Evolutionary conservation across 2,888 invertebrate species (phyloP), one percentile per base, ranked within the genome.

Genomic region (Sepiola atlantica): DNA sequence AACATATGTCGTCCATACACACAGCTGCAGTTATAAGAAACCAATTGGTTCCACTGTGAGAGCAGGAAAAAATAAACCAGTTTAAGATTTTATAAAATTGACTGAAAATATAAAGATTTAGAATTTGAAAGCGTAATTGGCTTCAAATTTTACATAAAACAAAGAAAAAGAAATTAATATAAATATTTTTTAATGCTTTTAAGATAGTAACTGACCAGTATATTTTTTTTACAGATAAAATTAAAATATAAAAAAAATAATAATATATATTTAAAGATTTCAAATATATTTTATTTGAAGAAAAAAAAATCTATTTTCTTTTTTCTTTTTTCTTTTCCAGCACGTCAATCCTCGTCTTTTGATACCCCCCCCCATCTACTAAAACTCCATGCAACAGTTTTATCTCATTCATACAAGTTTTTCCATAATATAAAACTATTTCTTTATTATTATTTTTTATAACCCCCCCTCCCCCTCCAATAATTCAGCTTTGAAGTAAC

Each of bases 401-500:
- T 32, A 77, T 32, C 16, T 77, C 77, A 77, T n/a, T 16, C 77
- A 77, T 77, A 77, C 77, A 32, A 18, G 16, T 77, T 32, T 20
- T 20, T 16, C 16, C 16, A n/a, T 12, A 77, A 16, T 77, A 77
- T 77, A 77, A 77, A 77, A 77, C 77, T 77, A 77, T 77, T 10
- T 32, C 32, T 28, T 28, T 24, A 20, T 55, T 55, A 20, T 16
- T 55, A 20, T 3, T 55, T 55, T 3, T 55, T 55, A 2, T 24
- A 10, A 4, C 20, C 12, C 20, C 28, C 20, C 28, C 61, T 77
- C 18, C n/a, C 16, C n/a, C 32, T 77, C 77, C n/a, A 77, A 16
- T n/a, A 77, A 77, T 77, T 77, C 32, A 77, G 77, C n/a, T 32
- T 77, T 77, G n/a, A 77, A 61, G 77, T 77, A 77, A 77, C n/a